Conservation (phyloP, 2,888 invertebrate species). For the Mythimna albipuncta region DNA sequence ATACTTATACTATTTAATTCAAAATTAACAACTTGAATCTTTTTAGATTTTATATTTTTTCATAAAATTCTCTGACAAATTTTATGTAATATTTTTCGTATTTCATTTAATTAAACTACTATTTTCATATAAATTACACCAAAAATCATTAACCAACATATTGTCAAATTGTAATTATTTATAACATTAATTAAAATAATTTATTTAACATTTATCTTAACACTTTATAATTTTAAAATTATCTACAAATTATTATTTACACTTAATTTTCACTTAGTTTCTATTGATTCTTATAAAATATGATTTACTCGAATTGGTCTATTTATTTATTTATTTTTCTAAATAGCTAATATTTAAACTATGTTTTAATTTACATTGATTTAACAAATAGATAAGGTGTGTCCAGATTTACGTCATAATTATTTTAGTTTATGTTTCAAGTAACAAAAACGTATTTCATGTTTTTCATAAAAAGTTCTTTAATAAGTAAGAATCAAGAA, state of each 20-base stretch:
- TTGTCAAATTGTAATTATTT: constrained; percentile 56
- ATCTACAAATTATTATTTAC: constrained; percentile 52
- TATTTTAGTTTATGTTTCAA: background rate
- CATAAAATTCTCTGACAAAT: background rate
- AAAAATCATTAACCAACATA: constrained; percentile 53
- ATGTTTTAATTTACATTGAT: constrained; percentile 36
- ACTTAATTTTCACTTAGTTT: constrained; percentile 40
- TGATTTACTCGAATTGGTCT: constrained; percentile 67
- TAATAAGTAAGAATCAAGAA: too few species aligned
- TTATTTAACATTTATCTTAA: constrained; percentile 39
- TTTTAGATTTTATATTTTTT: background rate
- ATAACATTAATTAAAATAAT: constrained; percentile 43
- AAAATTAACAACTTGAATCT: background rate
- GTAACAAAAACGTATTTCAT: background rate
- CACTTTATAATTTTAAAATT: constrained; percentile 28
- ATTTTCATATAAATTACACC: constrained; percentile 29
- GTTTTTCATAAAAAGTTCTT: too few species aligned
- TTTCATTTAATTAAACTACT: constrained; percentile 16
- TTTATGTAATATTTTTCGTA: constrained; percentile 5
- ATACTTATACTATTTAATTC: background rate
- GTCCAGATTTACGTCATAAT: constrained; percentile 10
- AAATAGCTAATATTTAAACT: constrained; percentile 50
- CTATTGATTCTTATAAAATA: constrained; percentile 59
- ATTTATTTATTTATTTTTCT: constrained; percentile 61
- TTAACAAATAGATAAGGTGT: constrained; percentile 21